Evolutionary conservation across 2,797 vertebrate species (phyloP), one percentile per base, ranked within the genome.

Genomic region (Sebastes steindachneri): DNA sequence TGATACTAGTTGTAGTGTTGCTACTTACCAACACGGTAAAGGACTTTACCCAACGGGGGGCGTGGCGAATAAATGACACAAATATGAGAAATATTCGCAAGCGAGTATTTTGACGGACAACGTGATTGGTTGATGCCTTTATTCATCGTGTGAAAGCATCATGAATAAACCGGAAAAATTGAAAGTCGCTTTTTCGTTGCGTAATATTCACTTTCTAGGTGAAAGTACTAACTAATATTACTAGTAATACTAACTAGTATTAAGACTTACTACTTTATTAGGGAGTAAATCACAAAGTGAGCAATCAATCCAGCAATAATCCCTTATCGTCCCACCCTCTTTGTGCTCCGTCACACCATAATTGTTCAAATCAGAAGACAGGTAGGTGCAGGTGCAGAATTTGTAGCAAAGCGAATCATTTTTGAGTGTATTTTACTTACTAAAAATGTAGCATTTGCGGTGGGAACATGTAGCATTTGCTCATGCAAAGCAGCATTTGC

Each of bases 361-460:
- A 37, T 12, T 33, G 21, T 23, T 68, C 7, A 37, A 68, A 2
- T 12, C 9, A 67, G 25, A 63, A 23, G 11, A 48, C 41, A 4
- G 3, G 63, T 15, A 45, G 41, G 6, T 45, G 41, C 0, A 45
- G 41, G 1, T 7, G 41, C 35, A 45, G 63, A 48, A 6, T 3
- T 14, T 23, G 1, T 48, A 45, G 14, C 0, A 0, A 0, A 45
- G 6, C 3, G 6, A 45, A 45, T 48, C 15, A 19, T 48, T 0
- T 48, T 48, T 48, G 41, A 17, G 41, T 17, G 3, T 48, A 48
- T 48, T 48, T 48, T 48, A 17, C 15, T 45, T 45, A 7, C 0
- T 17, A 45, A 45, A 45, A 45, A 45, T 15, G 41, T 0, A 45
- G 5, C 12, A 0, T 41, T 41, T 41, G 37, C 12, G 0, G 12